Conservation (phyloP, 2,888 invertebrate genomes). For the Leucophora obtusa region DNA sequence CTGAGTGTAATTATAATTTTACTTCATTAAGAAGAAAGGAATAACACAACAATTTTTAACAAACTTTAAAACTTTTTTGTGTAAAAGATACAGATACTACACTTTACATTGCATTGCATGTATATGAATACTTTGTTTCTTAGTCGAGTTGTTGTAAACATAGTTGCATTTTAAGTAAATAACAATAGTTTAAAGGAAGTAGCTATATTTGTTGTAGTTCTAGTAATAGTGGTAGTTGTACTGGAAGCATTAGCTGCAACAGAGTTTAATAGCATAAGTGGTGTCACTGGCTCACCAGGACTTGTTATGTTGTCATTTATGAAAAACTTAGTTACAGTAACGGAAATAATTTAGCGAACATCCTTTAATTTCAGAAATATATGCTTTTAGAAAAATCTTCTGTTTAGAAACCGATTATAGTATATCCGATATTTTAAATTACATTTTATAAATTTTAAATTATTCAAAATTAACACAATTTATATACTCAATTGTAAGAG, state of each 20-base stretch:
- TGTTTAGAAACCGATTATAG: too few relatives aligned
- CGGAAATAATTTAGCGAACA: not conserved
- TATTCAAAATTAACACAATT: not conserved
- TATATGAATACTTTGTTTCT: conserved; percentile 24
- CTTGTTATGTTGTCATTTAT: conserved; percentile 56
- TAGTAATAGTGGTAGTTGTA: conserved; percentile 18
- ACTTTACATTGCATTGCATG: conserved; percentile 4
- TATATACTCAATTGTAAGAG: not conserved
- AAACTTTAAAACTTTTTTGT: conserved; percentile 32
- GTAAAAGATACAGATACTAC: conserved; percentile 17
- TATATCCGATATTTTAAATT: too few relatives aligned
- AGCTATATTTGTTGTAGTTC: conserved; percentile 5
- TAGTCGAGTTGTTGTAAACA: conserved; percentile 11
- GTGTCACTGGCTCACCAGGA: conserved; percentile 60
- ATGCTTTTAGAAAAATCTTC: too few relatives aligned
- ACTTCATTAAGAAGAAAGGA: conserved; percentile 23
- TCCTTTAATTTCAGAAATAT: too few relatives aligned
- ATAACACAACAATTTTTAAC: not conserved
- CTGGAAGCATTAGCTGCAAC: conserved; percentile 34
- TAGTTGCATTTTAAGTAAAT: conserved; percentile 36
- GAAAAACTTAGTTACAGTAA: conserved; percentile 37
- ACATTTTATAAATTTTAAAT: too few relatives aligned
- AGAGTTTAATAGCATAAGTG: conserved; percentile 57
- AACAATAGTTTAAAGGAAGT: conserved; percentile 24
- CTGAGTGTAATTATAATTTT: conserved; percentile 31